phyloP scores from a whole-genome alignment of 1,140 invertebrate genomes.

The Zaprionus tsacasi region DNA sequence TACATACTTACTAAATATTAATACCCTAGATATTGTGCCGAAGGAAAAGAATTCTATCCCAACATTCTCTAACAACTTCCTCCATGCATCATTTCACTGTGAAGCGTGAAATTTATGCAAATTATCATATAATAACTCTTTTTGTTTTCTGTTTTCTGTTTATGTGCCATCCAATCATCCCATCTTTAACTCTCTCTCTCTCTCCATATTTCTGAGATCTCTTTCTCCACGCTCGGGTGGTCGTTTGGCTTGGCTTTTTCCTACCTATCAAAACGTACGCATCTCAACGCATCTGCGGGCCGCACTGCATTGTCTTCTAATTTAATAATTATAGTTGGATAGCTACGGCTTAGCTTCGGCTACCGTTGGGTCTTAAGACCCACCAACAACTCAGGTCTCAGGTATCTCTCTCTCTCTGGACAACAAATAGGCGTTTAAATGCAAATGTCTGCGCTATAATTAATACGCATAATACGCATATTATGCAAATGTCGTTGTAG shows the following conservation, averaged over 20 bases:
- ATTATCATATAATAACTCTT: constrained; percentile 81
- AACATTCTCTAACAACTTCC: constrained; percentile 47
- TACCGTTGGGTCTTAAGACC: constrained; percentile 49
- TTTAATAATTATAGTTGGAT: constrained; percentile 74
- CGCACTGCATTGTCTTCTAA: constrained; percentile 69
- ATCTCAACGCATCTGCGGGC: constrained; percentile 48
- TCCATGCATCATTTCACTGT: constrained; percentile 52
- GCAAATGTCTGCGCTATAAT: constrained; percentile 80
- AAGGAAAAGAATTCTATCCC: constrained; percentile 5
- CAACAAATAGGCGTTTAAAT: constrained; percentile 81
- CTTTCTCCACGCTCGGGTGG: constrained; percentile 69
- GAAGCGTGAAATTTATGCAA: constrained; percentile 81
- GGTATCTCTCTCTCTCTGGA: constrained; percentile 45
- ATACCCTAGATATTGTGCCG: background rate
- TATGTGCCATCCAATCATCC: constrained; percentile 45
- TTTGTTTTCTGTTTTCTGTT: constrained; percentile 61
- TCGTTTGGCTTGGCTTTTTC: constrained; percentile 43
- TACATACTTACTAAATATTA: constrained; percentile 10
- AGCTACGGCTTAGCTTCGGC: constrained; percentile 52
- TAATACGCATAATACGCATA: constrained; percentile 83
- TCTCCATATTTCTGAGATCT: constrained; percentile 10
- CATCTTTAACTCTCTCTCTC: constrained; percentile 41
- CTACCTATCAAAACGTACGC: constrained; percentile 67
- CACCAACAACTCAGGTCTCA: constrained; percentile 47
- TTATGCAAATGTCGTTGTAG: constrained; percentile 75